A percentile compares a stretch with the other conserved stretches of the same genome.
These are phyloP conservation scores for Malurus splendens DNA, from an alignment of 2,797 vertebrate species.

Conservation along the genomic window DNA sequence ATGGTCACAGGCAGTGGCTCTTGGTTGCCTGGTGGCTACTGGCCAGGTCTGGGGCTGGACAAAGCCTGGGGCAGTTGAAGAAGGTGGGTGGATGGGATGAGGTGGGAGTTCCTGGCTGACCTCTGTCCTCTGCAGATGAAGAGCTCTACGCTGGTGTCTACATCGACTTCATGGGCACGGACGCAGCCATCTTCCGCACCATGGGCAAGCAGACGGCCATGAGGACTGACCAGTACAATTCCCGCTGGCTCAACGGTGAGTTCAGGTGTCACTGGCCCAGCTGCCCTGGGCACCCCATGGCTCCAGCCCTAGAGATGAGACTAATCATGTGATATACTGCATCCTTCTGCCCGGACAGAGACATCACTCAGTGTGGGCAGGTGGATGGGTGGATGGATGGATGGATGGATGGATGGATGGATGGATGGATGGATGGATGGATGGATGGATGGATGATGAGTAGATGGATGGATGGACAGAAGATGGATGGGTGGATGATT, in stretches of 20 bases:
- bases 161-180: constrained; percentile 98
- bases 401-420: not conserved
- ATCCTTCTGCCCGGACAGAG: not conserved
- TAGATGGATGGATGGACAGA: not conserved
- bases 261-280: not conserved
- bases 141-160: constrained; percentile 97
- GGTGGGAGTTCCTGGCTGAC: not conserved
- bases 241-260: constrained; percentile 96
- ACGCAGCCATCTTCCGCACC: constrained; percentile 96
- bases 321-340: accelerated
- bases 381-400: not conserved
- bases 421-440: not conserved
- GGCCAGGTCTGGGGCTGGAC: not conserved
- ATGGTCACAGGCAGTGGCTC: not conserved
- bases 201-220: constrained; percentile 97
- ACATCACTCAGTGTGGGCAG: not conserved
- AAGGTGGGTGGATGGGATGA: not conserved
- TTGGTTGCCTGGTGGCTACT: not conserved
- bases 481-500: not conserved
- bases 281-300: not conserved
- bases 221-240: constrained; percentile 99
- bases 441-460: not conserved
- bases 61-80: not conserved
- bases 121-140: constrained; percentile 78
- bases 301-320: not conserved